Evolutionary conservation across 2,113 vertebrate species (phyloP), one percentile per base, ranked within the genome.

Genomic region (Lota lota): DNA sequence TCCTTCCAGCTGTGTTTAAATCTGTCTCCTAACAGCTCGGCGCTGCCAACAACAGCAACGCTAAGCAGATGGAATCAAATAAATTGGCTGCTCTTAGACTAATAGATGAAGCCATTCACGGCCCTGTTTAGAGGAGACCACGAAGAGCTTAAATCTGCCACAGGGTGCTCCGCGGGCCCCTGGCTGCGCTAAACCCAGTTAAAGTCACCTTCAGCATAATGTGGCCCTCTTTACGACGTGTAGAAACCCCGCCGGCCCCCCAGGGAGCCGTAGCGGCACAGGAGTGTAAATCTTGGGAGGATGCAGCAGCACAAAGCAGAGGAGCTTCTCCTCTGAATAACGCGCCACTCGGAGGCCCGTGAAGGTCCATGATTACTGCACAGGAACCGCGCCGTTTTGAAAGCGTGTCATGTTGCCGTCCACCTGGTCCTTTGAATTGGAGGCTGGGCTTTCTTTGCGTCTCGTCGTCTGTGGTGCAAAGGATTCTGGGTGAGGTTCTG

Each of bases 171-270:
- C 3, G 67, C n/a, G 60, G 68, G 78, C 82, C 74, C 75, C 75
- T 7, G 74, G 78, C 79, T 68, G 78, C 87, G 88, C 83, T 90
- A 90, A 91, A 91, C 90, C 89, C 20, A 81, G 87, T 90, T 90
- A 92, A 92, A 93, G 92, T 92, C 92, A 93, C 91, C 92, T 93
- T 92, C 87, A 88, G 83, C 79, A 81, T 90, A 90, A 92, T 91
- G 87, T 82, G 79, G 82, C 84, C 79, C 74, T 79, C 73, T 88
- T 90, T 89, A 91, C 87, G 83, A 88, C 87, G 83, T 88, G 88
- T 87, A 90, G 88, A 91, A 88, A 84, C 85, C 78, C 36, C 36
- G 82, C 74, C 65, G n/a, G 68, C 76, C 81, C 91, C 86, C 85
- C 12, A 0, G 88, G 83, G 91, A 83, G 85, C 85, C 28, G 73